Percentiles rank a stretch among this genome's conserved stretches.
Conservation (phyloP, 2,797 vertebrate species). For the Aphelocoma californica region DNA sequence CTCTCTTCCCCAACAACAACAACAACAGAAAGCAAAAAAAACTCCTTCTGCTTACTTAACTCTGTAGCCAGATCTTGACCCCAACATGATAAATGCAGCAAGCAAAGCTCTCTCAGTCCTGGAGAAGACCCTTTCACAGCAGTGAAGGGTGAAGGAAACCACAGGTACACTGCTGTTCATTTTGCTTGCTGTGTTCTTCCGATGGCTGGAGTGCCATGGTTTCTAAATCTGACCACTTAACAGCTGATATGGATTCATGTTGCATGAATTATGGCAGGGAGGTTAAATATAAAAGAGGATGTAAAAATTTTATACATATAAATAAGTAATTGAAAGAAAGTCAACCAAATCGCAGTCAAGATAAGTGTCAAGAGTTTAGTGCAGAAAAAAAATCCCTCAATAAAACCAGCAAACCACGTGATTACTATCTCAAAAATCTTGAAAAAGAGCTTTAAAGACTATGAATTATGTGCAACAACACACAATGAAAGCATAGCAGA, state of each 20-base stretch:
- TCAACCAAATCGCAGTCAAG: not conserved
- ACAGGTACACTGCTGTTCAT: not conserved
- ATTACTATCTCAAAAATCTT: not conserved
- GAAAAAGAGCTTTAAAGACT: not conserved
- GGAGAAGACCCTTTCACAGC: not conserved
- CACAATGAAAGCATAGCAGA: not conserved
- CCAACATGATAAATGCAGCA: not conserved
- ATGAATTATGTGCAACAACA: not conserved
- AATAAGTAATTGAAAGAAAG: not conserved
- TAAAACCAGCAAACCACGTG: not conserved
- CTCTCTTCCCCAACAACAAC: not conserved
- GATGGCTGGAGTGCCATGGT: not conserved
- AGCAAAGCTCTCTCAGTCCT: not conserved
- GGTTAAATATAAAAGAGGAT: not conserved
- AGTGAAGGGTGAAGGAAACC: not conserved
- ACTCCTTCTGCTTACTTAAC: not conserved
- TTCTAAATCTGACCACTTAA: not conserved
- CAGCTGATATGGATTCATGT: not conserved
- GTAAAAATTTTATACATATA: not conserved
- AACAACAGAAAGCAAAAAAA: not conserved
- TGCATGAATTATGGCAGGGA: not conserved
- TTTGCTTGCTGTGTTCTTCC: not conserved
- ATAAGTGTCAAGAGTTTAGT: not conserved
- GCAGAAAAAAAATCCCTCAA: not conserved
- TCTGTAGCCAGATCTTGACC: not conserved